phyloP scores from a whole-genome alignment of 2,888 invertebrate species.

The Galerucella pusilla region DNA sequence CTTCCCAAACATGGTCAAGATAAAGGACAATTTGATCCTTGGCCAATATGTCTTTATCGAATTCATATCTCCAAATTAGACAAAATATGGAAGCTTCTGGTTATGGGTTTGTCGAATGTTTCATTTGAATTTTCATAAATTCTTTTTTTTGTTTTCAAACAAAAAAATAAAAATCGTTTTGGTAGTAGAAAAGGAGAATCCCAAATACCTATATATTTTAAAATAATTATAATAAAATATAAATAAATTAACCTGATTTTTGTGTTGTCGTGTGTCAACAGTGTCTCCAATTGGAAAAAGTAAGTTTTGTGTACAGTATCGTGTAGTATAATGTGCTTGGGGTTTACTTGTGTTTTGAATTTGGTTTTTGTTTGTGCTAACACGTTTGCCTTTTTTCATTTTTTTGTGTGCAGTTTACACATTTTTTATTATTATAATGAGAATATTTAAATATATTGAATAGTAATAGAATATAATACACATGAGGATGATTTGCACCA shows the following conservation, averaged over 20 bases:
- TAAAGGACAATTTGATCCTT: too few species aligned
- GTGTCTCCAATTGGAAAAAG: conserved; percentile 64
- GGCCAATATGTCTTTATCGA: too few species aligned
- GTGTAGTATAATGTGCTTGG: conserved; percentile 19
- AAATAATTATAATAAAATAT: conserved; percentile 40
- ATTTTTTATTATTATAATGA: neutral
- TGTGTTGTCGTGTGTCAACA: conserved; percentile 58
- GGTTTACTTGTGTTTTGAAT: conserved; percentile 21
- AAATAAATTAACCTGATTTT: conserved; percentile 44
- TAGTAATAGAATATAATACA: too few species aligned
- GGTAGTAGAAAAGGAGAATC: neutral
- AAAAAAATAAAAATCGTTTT: neutral
- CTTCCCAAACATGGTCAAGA: too few species aligned
- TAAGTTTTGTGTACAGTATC: conserved; percentile 57
- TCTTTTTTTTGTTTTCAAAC: neutral
- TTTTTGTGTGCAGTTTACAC: neutral
- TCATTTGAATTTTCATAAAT: neutral
- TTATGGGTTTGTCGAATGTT: too few species aligned
- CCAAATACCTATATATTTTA: conserved; percentile 34
- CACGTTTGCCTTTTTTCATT: neutral
- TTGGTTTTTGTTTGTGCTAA: conserved; percentile 19
- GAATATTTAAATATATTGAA: too few species aligned
- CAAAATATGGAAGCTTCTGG: too few species aligned
- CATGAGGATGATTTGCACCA: too few species aligned
- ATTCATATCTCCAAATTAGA: too few species aligned